phyloP scores from a whole-genome alignment of 2,888 invertebrate genomes.

The Harpalus rufipes region DNA sequence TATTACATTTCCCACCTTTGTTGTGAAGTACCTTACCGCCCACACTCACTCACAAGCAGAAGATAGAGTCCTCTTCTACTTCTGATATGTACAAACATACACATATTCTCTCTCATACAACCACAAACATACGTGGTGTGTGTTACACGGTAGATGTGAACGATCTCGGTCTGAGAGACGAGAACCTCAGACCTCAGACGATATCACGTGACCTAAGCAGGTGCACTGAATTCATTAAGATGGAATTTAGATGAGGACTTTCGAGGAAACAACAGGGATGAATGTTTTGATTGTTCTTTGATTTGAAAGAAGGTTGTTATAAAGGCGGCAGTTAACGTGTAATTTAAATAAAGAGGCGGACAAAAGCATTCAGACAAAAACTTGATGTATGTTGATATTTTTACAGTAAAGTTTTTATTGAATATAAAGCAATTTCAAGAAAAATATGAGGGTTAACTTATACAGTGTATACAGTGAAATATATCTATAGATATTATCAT shows the following conservation, averaged over 20 bases:
- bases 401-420: no score
- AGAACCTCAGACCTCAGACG: neutral
- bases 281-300: neutral
- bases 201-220: neutral
- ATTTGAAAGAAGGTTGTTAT: no score
- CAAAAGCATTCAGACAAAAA: no score
- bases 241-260: neutral
- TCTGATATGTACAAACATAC: neutral
- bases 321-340: no score
- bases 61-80: no score
- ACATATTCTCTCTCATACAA: neutral
- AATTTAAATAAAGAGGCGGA: no score
- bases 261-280: constrained; percentile 1
- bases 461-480: no score
- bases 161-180: neutral
- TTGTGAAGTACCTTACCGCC: neutral
- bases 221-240: neutral
- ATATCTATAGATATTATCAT: no score
- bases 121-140: neutral
- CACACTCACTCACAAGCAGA: neutral
- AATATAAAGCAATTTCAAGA: no score
- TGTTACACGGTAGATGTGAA: neutral
- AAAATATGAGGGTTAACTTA: no score
- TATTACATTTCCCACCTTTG: no score
- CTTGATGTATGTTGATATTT: no score